These are phyloP conservation scores for Linnaemya tessellans DNA, from an alignment of 2,888 invertebrate species.

Conservation along the genomic window DNA sequence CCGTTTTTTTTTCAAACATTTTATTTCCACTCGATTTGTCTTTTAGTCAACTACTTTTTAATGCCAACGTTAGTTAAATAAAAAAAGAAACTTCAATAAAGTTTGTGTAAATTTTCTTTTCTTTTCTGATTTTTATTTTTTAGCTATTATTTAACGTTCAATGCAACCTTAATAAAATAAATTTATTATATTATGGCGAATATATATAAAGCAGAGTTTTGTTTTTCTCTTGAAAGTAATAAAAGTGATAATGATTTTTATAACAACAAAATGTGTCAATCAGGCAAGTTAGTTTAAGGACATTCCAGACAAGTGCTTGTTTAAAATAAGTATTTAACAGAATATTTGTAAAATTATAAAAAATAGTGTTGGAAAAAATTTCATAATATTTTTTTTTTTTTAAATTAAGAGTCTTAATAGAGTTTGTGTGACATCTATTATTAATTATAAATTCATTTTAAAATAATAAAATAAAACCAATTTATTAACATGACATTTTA, in stretches of 20 bases:
- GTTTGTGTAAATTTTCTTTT: constrained; percentile 38
- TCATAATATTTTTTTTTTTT: too few species aligned
- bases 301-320: background rate
- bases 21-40: constrained; percentile 60
- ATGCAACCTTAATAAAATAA: constrained; percentile 4
- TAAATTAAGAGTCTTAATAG: too few species aligned
- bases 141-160: constrained; percentile 22
- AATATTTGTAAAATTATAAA: too few species aligned
- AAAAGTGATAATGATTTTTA: constrained; percentile 27
- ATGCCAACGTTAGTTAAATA: constrained; percentile 34
- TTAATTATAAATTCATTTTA: too few species aligned
- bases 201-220: background rate
- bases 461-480: too few species aligned
- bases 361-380: too few species aligned
- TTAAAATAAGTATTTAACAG: too few species aligned
- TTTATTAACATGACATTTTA: too few species aligned
- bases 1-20: constrained; percentile 13
- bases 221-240: background rate
- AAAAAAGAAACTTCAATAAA: constrained; percentile 35
- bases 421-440: too few species aligned
- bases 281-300: background rate
- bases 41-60: constrained; percentile 49
- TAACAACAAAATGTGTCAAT: constrained; percentile 18
- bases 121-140: background rate
- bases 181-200: background rate